These are phyloP conservation scores for Sceloporus undulatus DNA, from an alignment of 2,113 vertebrate species.

Conservation along the genomic window DNA sequence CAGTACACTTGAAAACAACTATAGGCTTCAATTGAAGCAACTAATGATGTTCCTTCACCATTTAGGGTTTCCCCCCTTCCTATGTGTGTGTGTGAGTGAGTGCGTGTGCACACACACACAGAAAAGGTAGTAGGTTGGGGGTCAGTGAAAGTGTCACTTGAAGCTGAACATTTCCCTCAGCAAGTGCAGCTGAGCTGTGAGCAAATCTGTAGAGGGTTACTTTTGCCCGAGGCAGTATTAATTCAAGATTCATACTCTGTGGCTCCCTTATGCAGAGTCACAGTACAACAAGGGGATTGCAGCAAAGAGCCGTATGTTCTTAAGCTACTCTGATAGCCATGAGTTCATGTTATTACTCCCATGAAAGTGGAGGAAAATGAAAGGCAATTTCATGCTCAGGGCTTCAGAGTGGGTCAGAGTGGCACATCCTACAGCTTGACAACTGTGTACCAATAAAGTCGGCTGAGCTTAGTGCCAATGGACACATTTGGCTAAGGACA, in stretches of 20 bases:
- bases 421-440: not conserved
- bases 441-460: not conserved
- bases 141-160: conserved; percentile 3
- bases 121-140: not conserved
- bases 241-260: not conserved
- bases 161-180: conserved; percentile 24
- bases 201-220: not conserved
- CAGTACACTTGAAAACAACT: conserved; percentile 33
- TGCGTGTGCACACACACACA: no score
- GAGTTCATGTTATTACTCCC: not conserved
- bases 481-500: not conserved
- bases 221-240: not conserved
- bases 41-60: not conserved
- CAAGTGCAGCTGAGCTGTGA: not conserved
- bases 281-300: not conserved
- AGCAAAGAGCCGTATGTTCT: not conserved
- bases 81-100: conserved; percentile 1
- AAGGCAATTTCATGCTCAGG: not conserved
- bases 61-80: conserved; percentile 19
- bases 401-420: not conserved
- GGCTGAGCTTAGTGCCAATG: not conserved
- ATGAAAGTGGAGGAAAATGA: fast-evolving
- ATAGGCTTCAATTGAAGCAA: conserved; percentile 13
- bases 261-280: not conserved
- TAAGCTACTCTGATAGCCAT: not conserved